Base-by-base conservation (phyloP, 1,140 invertebrate genomes). In the Trachymyrmex septentrionalis region DNA sequence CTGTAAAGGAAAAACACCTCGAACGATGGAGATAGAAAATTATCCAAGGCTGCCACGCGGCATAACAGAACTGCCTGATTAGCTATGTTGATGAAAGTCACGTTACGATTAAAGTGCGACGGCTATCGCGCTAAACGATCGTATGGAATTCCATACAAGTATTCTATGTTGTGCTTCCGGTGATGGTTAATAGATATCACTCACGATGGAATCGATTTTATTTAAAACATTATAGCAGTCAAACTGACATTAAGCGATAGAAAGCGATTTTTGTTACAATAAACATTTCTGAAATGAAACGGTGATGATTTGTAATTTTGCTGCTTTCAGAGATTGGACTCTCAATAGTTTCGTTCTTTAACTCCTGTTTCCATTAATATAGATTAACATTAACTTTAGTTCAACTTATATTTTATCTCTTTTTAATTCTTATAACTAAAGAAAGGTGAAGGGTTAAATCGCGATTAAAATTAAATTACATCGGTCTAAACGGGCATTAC, bases 81-180 rank as follows among this genome's bases (percentile, higher is more conserved):
- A 63, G 76, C 48, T 67, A 73, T 71, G 72, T 69, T 85, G 87
- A 90, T 86, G 87, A 90, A 90, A 90, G 88, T 89, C 84, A 50
- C 87, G 85, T 57, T 86, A 86, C 38, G 85, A 86, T 89, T 87
- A 76, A 90, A 90, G 24, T 82, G 72, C 77, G 63, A 48, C 81
- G 57, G 71, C 69, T 86, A 73, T 86, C 57, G 44, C 61, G 57
- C 55, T 77, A 55, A 63, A 69, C 24, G 69, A 84, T 66, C 72
- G 50, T 50, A 71, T 61, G 85, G 67, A 61, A 59, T 85, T 78
- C 57, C 55, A 67, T 72, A 27, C 82, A 73, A 78, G 75, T 67
- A 30, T 34, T 63, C 34, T 69, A 55, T 27, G 73, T 14, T 16
- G 75, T 55, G 66, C 50, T 87, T 78, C 77, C 53, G 69, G 53